Evolutionary conservation across 2,797 vertebrate genomes (phyloP), one percentile per base, ranked within the genome.

Genomic region (Harpagifer antarcticus): DNA sequence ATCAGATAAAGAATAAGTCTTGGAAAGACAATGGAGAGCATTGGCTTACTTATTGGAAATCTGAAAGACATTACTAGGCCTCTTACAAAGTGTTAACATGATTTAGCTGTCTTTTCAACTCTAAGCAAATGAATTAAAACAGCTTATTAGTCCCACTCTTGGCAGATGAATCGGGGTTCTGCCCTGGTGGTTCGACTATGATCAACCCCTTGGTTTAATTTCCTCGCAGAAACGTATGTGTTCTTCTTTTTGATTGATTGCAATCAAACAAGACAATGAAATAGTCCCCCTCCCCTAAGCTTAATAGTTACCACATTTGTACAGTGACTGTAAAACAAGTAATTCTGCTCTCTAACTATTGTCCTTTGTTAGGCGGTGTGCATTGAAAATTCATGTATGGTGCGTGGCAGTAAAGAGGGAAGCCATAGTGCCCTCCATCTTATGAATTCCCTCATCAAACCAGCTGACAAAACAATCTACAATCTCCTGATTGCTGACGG

Each of bases 381-480:
- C 87, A 86, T 99, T 81, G 98, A 99, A 92, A 99, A 99, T 43
- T 93, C 98, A 33, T 99, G 98, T 74, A 97, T 99, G 97, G 44
- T 97, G 37, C 94, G 95, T 61, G 98, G 98, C 73, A 96, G 97
- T 69, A 99, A 97, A 88, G 96, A 97, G 73, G 98, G 98, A 83
- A 96, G 96, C 76, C 97, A 98, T 1, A 97, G 97, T 0, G 96
- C 95, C 8, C 95, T 99, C 68, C 96, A 99, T 44, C 16, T 96
- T 16, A 94, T 99, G 89, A 95, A 48, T 9, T 92, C 97, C 17
- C 86, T 99, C 73, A 98, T 99, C 87, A 94, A 88, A 63, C 95
- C 96, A 3, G 93, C 97, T 1, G 94, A 98, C 66, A 95, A 94
- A 72, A 95, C 93, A 2, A 87, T 96, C 6, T 96, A 96, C 42